phyloP scores from a whole-genome alignment of 2,797 vertebrate genomes.

The Oreochromis mossambicus region DNA sequence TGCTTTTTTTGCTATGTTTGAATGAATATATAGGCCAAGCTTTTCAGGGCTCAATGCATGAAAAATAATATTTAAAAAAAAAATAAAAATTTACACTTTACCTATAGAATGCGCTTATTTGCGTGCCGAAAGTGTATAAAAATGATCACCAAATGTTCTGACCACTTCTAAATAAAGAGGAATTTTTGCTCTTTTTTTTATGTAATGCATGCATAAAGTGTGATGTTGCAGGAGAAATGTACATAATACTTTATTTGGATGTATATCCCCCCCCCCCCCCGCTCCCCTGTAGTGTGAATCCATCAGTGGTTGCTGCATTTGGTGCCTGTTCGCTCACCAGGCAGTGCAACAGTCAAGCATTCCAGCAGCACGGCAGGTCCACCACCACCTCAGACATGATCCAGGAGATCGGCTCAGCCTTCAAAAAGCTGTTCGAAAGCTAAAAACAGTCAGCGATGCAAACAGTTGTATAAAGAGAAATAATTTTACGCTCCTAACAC shows the following conservation, averaged over 20 bases:
- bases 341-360: constrained; percentile 92
- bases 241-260: not conserved
- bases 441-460: constrained; percentile 65
- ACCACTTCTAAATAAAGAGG: not conserved
- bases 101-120: not conserved
- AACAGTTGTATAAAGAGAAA: not conserved
- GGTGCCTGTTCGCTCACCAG: constrained; percentile 91
- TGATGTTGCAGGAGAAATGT: not conserved
- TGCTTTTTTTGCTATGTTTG: not conserved
- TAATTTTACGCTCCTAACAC: not conserved
- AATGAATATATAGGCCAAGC: not conserved
- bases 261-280: not conserved
- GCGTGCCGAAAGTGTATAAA: not conserved
- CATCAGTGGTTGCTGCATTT: constrained; percentile 88
- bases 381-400: constrained; percentile 96
- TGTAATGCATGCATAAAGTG: not conserved
- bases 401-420: constrained; percentile 88
- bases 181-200: not conserved
- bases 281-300: constrained; percentile 78
- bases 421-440: constrained; percentile 89
- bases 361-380: constrained; percentile 86
- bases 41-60: not conserved
- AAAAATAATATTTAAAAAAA: too few relatives aligned
- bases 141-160: not conserved
- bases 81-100: not conserved